These are phyloP conservation scores for zebrafish (Danio rerio) DNA, from an alignment of 2,113 vertebrate species.

Conservation along the genomic window GRCz12tu NC_133186.1:1093501-1094000, in stretches of 20 bases:
- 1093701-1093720: not conserved
- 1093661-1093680: not conserved
- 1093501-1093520: too few relatives aligned
- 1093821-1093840: slow-evolving; percentile 71
- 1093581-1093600: too few relatives aligned
- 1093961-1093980: slow-evolving; percentile 65
- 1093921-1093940: slow-evolving; percentile 72
- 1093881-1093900: slow-evolving; percentile 80
- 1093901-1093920: slow-evolving; percentile 75
- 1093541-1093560: too few relatives aligned
- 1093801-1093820: slow-evolving; percentile 83
- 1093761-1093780: slow-evolving; percentile 65
- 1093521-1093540: too few relatives aligned
- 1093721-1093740: slow-evolving; percentile 56
- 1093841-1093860: slow-evolving; percentile 73
- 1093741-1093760: slow-evolving; percentile 52
- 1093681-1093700: slow-evolving; percentile 34
- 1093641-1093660: not conserved
- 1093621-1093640: too few relatives aligned
- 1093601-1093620: too few relatives aligned
- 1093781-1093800: slow-evolving; percentile 69
- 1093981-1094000: slow-evolving; percentile 63
- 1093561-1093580: too few relatives aligned
- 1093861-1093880: slow-evolving; percentile 78
- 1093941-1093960: slow-evolving; percentile 66